Base-by-base conservation (phyloP, 2,888 invertebrate genomes). In the Stratiomys singularior region DNA sequence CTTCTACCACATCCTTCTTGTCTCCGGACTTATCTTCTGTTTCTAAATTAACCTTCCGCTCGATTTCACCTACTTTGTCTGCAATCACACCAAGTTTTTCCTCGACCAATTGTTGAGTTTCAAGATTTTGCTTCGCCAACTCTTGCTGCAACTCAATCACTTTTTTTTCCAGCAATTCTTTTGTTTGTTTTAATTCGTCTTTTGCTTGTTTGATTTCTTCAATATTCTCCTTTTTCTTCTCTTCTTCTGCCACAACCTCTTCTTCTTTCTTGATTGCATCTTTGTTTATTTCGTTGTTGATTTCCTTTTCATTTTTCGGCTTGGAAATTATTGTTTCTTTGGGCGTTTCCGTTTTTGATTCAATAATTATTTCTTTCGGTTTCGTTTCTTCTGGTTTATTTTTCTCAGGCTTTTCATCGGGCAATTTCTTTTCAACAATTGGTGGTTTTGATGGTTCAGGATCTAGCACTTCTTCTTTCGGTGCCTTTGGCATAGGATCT, bases 211-310 rank as follows among this genome's bases (percentile, higher is more conserved):
- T 84, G 56, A 83, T 83, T 78, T 89, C 85, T 1, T 66, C 67
- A 9, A 56, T 67, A 85, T 84, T 79, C 85, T 80, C 82, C 84
- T 83, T 13, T 83, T 83, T 46, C 80, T 82, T 28, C 18, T 82
- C 83, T 78, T 86, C 84, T 67, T 87, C 86, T 1, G 85, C 85
- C 1, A 85, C 85, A 30, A 86, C 84, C 77, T 86, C 85, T 56
- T 88, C 86, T 60, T 88, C 87, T 81, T 89, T 89, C 80, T 89
- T 89, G 76, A 87, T 87, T 21, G 87, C 88, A 58, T 87, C 87
- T 1, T 87, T 87, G 63, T 86, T 85, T 46, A 86, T 87, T 46
- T 76, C 81, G 46, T 83, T 80, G 44, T 52, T 77, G 67, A 25
- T 44, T 27, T 58, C 64, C 78, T 63, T 72, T 3, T 28, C 28